phyloP scores from a whole-genome alignment of 2,888 invertebrate species.

The Drepanosiphum platanoidis region DNA sequence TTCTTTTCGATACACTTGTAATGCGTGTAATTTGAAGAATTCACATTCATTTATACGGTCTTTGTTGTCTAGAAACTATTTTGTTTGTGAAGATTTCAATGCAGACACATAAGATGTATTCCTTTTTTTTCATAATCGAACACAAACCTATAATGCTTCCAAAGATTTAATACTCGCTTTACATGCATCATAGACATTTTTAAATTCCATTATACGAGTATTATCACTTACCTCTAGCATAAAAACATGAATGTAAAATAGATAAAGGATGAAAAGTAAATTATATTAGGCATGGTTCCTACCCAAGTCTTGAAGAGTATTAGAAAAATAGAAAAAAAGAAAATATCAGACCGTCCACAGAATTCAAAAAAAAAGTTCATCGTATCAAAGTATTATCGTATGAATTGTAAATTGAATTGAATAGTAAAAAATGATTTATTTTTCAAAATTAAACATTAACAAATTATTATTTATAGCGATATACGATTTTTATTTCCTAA shows the following conservation, averaged over 20 bases:
- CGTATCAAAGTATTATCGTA: not conserved
- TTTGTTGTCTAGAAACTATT: constrained; percentile 11
- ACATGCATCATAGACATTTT: not conserved
- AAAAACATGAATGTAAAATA: not conserved
- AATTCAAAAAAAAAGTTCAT: not conserved
- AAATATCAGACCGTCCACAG: not conserved
- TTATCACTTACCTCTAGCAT: not conserved
- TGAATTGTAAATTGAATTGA: not conserved
- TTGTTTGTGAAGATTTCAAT: constrained; percentile 21
- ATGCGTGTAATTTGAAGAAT: constrained; percentile 13
- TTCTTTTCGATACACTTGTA: constrained; percentile 24
- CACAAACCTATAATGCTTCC: not conserved
- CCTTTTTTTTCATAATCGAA: not conserved
- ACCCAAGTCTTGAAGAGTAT: no score
- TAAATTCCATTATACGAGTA: not conserved
- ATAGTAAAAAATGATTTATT: not conserved
- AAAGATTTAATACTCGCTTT: not conserved
- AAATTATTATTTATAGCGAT: no score
- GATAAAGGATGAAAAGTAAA: not conserved
- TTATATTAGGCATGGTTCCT: not conserved
- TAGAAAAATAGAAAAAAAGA: no score
- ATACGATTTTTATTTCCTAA: not conserved
- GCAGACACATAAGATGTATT: not conserved
- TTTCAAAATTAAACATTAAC: not conserved
- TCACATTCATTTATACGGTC: constrained; percentile 14